Conservation (phyloP, 1,140 invertebrate genomes). For the Drosophila nigromelanica region DNA sequence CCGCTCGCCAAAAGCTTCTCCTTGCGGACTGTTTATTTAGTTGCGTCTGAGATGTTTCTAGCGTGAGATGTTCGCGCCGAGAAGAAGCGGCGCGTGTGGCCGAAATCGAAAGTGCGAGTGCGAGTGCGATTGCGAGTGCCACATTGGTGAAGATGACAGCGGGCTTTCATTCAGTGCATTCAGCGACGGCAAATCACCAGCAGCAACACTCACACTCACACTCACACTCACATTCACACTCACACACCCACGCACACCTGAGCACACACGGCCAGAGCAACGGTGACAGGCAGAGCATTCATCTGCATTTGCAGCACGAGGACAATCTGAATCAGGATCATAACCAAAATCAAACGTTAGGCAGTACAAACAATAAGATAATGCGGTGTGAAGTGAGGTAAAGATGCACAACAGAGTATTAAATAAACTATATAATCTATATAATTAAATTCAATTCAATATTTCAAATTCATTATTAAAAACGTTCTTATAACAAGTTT, state of each 20-base stretch:
- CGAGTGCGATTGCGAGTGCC: constrained; percentile 2
- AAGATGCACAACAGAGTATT: background rate
- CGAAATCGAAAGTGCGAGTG: constrained; percentile 62
- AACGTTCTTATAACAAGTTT: no score
- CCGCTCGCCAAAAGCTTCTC: constrained; percentile 63
- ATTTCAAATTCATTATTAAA: no score
- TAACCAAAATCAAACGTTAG: constrained; percentile 53
- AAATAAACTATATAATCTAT: no score
- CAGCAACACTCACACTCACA: constrained; percentile 26
- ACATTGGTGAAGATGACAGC: constrained; percentile 73
- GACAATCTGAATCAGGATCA: constrained; percentile 50
- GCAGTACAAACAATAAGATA: constrained; percentile 48
- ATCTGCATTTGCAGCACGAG: constrained; percentile 27
- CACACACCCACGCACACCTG: no score
- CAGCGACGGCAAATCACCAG: constrained; percentile 76
- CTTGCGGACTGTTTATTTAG: constrained; percentile 70
- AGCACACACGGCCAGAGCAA: background rate
- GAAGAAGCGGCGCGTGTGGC: constrained; percentile 75
- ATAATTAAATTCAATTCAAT: no score
- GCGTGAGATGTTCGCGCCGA: constrained; percentile 82
- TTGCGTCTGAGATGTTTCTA: constrained; percentile 83
- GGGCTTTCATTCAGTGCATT: constrained; percentile 72
- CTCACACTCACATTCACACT: no score
- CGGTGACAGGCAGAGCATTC: constrained; percentile 18
- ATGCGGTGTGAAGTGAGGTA: constrained; percentile 76